Conservation (phyloP, 2,797 vertebrate species). For the Eurystomus glaucurus region DNA sequence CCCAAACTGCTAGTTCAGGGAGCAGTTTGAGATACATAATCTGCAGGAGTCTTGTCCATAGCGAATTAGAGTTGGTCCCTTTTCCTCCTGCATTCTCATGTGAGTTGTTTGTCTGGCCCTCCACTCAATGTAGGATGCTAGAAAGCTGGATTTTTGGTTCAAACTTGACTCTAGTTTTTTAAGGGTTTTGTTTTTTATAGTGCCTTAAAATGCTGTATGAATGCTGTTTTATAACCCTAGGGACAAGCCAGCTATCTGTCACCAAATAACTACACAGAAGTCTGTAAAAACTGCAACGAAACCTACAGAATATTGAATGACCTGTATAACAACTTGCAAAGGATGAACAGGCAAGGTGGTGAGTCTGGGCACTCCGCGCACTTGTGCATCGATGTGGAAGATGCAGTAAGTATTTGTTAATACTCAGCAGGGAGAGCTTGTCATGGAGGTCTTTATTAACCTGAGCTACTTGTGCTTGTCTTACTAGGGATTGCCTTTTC, state of each 20-base stretch:
- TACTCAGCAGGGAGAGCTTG: neutral
- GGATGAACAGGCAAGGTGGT: slow-evolving; percentile 58
- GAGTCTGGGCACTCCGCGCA: slow-evolving; percentile 73
- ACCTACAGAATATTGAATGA: slow-evolving; percentile 87
- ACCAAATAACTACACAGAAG: slow-evolving; percentile 88
- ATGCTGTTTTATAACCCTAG: slow-evolving; percentile 67
- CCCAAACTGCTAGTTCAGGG: neutral
- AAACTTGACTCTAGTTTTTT: neutral
- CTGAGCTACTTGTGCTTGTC: neutral
- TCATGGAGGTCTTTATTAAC: neutral
- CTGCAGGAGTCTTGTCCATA: neutral
- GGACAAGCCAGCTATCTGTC: slow-evolving; percentile 30
- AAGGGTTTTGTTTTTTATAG: neutral
- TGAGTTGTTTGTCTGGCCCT: neutral
- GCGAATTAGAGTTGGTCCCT: neutral
- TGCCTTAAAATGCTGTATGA: neutral
- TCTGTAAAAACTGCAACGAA: slow-evolving; percentile 90
- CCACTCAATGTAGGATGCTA: neutral
- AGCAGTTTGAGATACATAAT: neutral
- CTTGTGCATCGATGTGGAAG: slow-evolving; percentile 95
- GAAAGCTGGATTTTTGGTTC: neutral
- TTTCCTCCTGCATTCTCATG: neutral
- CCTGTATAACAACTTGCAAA: slow-evolving; percentile 88
- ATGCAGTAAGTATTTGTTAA: slow-evolving; percentile 86
- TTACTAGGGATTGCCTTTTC: neutral